These are phyloP conservation scores for Aphelinus atriplicis DNA, from an alignment of 1,140 invertebrate species.

Conservation along the genomic window DNA sequence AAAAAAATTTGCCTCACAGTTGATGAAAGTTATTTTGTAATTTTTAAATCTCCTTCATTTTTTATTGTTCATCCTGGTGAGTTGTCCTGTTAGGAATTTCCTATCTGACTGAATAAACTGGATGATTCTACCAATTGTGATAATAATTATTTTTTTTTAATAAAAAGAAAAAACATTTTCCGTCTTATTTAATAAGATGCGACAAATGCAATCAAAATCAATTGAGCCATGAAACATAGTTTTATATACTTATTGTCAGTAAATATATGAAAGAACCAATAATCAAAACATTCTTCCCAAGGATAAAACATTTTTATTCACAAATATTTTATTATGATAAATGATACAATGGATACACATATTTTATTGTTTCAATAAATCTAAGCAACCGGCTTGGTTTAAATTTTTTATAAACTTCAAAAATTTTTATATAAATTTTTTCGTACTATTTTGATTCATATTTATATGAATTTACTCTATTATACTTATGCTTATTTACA, in stretches of 20 bases:
- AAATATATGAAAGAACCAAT: conserved; percentile 8
- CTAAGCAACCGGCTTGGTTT: conserved; percentile 7
- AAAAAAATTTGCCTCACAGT: conserved; percentile 31
- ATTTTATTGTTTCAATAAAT: conserved; percentile 13
- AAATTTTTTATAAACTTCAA: conserved; percentile 12
- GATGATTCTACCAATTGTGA: conserved; percentile 30
- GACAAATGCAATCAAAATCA: conserved; percentile 5
- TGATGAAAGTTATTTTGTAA: conserved; percentile 42
- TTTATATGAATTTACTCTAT: conserved; percentile 9
- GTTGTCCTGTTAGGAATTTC: conserved; percentile 25
- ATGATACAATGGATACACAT: conserved; percentile 29
- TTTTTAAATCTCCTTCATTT: conserved; percentile 44
- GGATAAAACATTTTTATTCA: conserved; percentile 31
- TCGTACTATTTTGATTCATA: conserved; percentile 2
- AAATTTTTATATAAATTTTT: conserved; percentile 23
- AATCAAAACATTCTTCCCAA: conserved; percentile 9
- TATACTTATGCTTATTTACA: conserved; percentile 25
- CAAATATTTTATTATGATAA: conserved; percentile 23
- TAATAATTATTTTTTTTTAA: conserved; percentile 21
- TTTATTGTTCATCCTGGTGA: conserved; percentile 35
- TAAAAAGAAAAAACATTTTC: conserved; percentile 18
- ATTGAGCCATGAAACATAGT: conserved; percentile 8
- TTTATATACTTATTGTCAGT: conserved; percentile 17
- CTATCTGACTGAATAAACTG: conserved; percentile 37
- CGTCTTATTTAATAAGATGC: conserved; percentile 13